Evolutionary conservation across 2,797 vertebrate genomes (phyloP).

Genomic region (Sternotherus odoratus): DNA sequence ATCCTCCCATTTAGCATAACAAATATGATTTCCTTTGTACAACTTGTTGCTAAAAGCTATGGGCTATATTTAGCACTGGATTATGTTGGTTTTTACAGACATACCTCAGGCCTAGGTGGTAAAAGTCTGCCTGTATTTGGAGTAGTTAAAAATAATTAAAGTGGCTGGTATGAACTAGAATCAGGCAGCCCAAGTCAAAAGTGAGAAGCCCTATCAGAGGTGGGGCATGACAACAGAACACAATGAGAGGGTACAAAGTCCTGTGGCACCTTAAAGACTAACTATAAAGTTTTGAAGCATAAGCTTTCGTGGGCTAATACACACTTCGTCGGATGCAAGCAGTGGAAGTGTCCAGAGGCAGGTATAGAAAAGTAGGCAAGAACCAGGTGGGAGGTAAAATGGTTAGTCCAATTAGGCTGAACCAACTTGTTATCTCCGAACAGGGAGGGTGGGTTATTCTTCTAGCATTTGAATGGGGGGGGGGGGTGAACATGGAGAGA

Average conservation of each 20-base stretch:
- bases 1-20: not conserved
- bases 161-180: accelerated
- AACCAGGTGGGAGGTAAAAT: too few relatives aligned
- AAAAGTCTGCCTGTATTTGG: not conserved
- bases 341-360: too few relatives aligned
- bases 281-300: too few relatives aligned
- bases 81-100: not conserved
- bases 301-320: too few relatives aligned
- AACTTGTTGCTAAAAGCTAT: not conserved
- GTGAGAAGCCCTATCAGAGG: not conserved
- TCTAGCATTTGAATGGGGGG: too few relatives aligned
- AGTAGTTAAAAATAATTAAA: not conserved
- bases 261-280: too few relatives aligned
- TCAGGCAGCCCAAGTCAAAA: not conserved
- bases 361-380: too few relatives aligned
- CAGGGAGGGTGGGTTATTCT: too few relatives aligned
- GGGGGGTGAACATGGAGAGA: too few relatives aligned
- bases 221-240: not conserved
- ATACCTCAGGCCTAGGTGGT: not conserved
- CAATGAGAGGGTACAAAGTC: not conserved
- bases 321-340: too few relatives aligned
- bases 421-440: too few relatives aligned
- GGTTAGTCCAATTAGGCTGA: too few relatives aligned
- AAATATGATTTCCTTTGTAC: not conserved
- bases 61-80: not conserved